phyloP scores from a whole-genome alignment of 2,113 vertebrate genomes.

The Hemibagrus wyckioides region DNA sequence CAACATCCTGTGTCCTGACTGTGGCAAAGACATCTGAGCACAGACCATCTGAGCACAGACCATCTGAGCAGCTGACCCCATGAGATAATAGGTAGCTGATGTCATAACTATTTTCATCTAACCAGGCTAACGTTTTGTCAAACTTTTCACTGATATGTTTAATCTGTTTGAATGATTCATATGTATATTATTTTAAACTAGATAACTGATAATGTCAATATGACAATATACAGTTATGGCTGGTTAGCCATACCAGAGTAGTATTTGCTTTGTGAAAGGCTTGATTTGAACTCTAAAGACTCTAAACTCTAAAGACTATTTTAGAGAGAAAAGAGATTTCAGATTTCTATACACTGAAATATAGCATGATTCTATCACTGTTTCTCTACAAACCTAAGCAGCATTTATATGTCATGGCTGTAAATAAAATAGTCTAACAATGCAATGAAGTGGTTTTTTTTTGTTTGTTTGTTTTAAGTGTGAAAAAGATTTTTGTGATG shows the following conservation, averaged over 20 bases:
- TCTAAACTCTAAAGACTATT: too few species aligned
- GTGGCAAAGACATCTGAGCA: conserved; percentile 91
- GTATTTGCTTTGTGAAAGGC: neutral
- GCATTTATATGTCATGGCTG: neutral
- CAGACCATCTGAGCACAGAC: neutral
- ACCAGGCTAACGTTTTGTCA: neutral
- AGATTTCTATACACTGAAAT: neutral
- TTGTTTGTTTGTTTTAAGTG: neutral
- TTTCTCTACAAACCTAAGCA: neutral
- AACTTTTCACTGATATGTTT: neutral
- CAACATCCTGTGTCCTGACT: conserved; percentile 94
- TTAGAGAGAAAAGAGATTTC: neutral
- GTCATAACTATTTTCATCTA: neutral
- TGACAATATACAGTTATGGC: neutral
- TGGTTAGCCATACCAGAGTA: neutral
- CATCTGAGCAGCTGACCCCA: neutral
- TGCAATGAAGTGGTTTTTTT: neutral
- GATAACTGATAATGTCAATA: neutral
- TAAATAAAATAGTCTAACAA: neutral
- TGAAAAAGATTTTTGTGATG: neutral
- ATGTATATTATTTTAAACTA: neutral
- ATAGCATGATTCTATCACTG: neutral
- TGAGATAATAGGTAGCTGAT: neutral
- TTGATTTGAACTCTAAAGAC: too few species aligned
- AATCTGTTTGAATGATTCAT: neutral